Percentiles rank a stretch among this genome's conserved stretches.
phyloP scores from a whole-genome alignment of 2,113 vertebrate species.

The Ptychochromis oligacanthus region DNA sequence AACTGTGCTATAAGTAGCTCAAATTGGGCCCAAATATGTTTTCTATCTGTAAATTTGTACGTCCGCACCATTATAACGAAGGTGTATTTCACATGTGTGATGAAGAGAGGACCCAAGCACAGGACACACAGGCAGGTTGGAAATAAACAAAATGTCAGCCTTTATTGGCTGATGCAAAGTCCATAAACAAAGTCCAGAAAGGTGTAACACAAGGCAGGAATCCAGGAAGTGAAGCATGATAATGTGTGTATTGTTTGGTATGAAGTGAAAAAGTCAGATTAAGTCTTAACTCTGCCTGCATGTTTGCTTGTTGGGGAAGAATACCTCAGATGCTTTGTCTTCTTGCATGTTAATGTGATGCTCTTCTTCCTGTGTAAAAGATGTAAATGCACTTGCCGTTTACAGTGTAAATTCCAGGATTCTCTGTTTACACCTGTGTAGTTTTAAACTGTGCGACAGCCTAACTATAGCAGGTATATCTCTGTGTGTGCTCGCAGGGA shows the following conservation, averaged over 20 bases:
- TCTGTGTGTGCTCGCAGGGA: conserved; percentile 44
- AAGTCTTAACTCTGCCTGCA: background rate
- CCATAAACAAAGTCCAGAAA: background rate
- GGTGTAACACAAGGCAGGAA: too few species aligned
- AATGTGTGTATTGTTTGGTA: background rate
- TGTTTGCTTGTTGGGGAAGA: background rate
- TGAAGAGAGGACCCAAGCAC: background rate
- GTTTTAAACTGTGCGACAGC: background rate
- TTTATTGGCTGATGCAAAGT: background rate
- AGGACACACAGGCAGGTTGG: too few species aligned
- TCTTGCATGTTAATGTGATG: too few species aligned
- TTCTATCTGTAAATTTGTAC: background rate
- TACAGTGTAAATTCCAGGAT: background rate
- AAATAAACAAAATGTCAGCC: too few species aligned
- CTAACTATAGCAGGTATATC: background rate
- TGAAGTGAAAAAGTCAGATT: background rate
- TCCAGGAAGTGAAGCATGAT: background rate
- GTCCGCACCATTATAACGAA: background rate
- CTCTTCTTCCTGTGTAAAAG: background rate
- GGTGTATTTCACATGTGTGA: background rate
- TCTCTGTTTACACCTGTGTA: background rate
- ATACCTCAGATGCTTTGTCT: too few species aligned
- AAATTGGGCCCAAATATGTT: too few species aligned
- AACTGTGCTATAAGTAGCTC: too few species aligned
- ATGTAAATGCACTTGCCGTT: background rate